These are phyloP conservation scores for Lacanobia oleracea DNA, from an alignment of 2,888 invertebrate genomes.

Conservation along the genomic window DNA sequence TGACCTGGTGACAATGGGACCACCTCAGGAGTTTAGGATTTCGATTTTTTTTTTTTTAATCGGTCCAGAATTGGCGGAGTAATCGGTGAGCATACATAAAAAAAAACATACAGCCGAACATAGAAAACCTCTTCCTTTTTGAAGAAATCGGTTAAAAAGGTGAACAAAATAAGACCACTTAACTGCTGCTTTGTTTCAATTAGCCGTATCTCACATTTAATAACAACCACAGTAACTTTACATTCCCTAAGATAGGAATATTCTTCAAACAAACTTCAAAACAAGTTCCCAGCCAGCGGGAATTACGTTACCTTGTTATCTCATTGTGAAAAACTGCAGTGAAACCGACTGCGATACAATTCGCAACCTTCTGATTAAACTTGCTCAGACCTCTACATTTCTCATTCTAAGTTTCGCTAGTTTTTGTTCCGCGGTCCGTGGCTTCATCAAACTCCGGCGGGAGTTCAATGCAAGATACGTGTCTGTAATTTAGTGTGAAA, in stretches of 20 bases:
- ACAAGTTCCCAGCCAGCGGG: constrained; percentile 18
- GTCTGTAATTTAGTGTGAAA: constrained; percentile 32
- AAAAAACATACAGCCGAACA: no score
- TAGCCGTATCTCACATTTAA: constrained; percentile 4
- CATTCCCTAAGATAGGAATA: constrained; percentile 14
- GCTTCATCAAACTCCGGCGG: constrained; percentile 48
- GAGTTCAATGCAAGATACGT: constrained; percentile 42
- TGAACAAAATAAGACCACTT: background rate
- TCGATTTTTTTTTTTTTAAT: no score
- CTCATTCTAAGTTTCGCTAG: constrained; percentile 39
- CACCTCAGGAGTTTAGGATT: no score
- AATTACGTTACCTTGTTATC: constrained; percentile 38
- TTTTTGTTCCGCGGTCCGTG: constrained; percentile 39
- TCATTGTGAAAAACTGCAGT: constrained; percentile 41
- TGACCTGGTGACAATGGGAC: no score
- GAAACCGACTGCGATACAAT: constrained; percentile 36
- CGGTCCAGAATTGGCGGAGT: no score
- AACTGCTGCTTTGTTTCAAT: constrained; percentile 4
- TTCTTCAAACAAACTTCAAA: constrained; percentile 31
- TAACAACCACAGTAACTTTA: background rate
- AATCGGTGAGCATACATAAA: no score
- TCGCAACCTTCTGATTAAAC: constrained; percentile 47
- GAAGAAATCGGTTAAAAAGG: no score
- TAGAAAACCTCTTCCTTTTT: no score
- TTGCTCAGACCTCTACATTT: constrained; percentile 33